Evolutionary conservation across 2,797 vertebrate genomes (phyloP), one percentile per base, ranked within the genome.

Genomic region (Pseudochirops corinnae): DNA sequence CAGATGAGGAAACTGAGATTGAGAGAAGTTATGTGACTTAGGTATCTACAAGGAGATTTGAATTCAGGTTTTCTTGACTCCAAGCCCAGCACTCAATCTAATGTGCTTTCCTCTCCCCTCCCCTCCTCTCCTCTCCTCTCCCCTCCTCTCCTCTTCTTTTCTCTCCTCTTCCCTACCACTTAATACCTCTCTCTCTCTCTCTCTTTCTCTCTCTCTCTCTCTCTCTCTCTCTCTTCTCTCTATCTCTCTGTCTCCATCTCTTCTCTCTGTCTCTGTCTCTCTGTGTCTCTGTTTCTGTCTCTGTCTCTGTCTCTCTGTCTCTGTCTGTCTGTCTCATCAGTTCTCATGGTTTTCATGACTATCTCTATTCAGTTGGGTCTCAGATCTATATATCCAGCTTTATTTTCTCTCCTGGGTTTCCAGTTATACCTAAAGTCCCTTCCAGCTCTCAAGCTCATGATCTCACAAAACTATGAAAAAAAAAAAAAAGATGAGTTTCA

Each of bases 241-340:
- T 4, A 0, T 12, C 0, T 13, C 31, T n/a, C 33, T n/a, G 53
- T 10, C 28, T 1, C 12, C 0, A 0, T 74, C 62, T n/a, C 62
- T 39, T 11, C 10, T 12, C 58, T 52, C 52, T 52, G 52, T 52
- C 52, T 52, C 4, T 52, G 52, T 52, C 52, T 52, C 52, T 52
- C 52, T 52, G 52, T 52, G 4, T 60, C 28, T 12, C n/a, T n/a
- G n/a, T n/a, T 28, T 3, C 2, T 3, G 0, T 12, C 60, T 52
- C 52, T 52, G 0, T 52, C 52, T 52, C 52, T 52, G 52, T 52
- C 52, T 52, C 52, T 52, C 52, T 52, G 52, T 52, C 52, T 52
- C 52, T 46, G 46, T 46, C 46, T 46, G 46, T 46, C 46, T 62
- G 4, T 62, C 12, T 33, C 33, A 67, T 74, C 33, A 74, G 14